Evolutionary conservation across 1,140 invertebrate species (phyloP).

Genomic region (Rhysida immarginata): DNA sequence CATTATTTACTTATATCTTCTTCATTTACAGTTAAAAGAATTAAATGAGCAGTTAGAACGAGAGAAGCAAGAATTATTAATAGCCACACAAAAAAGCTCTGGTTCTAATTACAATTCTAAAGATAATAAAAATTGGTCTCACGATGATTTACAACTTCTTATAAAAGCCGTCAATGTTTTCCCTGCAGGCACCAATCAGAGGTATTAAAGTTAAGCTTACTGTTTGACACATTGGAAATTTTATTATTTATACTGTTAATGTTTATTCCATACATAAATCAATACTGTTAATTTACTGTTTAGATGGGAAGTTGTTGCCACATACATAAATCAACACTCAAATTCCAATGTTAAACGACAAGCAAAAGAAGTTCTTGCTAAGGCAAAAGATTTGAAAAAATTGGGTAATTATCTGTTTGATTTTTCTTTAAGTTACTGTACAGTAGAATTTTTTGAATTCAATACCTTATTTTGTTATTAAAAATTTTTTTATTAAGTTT

Average conservation of each 20-base stretch:
- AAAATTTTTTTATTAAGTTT: too few species aligned
- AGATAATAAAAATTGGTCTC: conserved; percentile 46
- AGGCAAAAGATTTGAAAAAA: conserved; percentile 87
- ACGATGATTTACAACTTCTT: conserved; percentile 65
- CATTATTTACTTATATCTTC: conserved; percentile 3
- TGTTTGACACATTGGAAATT: too few species aligned
- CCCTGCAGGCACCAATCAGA: conserved; percentile 83
- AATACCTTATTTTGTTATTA: too few species aligned
- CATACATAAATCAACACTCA: conserved; percentile 85
- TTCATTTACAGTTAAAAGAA: conserved; percentile 40
- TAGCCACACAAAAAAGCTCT: neutral
- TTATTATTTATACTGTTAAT: too few species aligned
- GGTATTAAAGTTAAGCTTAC: too few species aligned
- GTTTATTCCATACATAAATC: too few species aligned
- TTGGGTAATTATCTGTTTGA: conserved; percentile 38
- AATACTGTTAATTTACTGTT: too few species aligned
- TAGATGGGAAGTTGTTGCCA: conserved; percentile 87
- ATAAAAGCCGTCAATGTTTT: conserved; percentile 94
- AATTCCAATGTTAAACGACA: conserved; percentile 32
- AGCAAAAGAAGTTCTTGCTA: conserved; percentile 83
- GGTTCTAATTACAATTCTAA: conserved; percentile 1
- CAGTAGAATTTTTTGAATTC: too few species aligned
- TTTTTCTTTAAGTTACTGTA: too few species aligned
- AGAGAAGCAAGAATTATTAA: conserved; percentile 39
- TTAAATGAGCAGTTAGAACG: conserved; percentile 56